phyloP scores from a whole-genome alignment of 2,113 vertebrate species.

The Puffinus mauretanicus region DNA sequence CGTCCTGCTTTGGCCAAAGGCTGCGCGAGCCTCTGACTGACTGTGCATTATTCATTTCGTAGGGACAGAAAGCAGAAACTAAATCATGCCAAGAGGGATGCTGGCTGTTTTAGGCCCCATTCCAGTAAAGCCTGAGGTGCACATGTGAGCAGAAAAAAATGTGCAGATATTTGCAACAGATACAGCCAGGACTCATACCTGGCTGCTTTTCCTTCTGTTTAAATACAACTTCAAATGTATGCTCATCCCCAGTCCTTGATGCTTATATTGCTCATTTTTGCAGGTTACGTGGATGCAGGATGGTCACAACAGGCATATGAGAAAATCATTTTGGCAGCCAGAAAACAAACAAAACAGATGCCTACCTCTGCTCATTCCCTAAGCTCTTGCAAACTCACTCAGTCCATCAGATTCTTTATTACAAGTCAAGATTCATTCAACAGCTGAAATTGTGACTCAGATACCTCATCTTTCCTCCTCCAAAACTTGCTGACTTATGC shows the following conservation, averaged over 20 bases:
- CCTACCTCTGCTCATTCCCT: not conserved
- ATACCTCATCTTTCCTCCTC: not conserved
- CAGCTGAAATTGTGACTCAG: not conserved
- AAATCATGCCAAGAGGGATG: not conserved
- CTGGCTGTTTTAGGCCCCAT: not conserved
- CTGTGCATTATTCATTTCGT: rapidly evolving
- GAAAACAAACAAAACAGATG: not conserved
- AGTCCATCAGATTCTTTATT: not conserved
- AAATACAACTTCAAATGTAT: not conserved
- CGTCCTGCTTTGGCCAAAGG: not conserved
- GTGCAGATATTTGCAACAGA: not conserved
- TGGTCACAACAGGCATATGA: not conserved
- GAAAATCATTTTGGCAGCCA: not conserved
- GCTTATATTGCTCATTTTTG: not conserved
- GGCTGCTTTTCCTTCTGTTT: not conserved
- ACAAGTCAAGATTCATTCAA: not conserved
- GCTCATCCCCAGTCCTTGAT: not conserved
- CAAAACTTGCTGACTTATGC: not conserved
- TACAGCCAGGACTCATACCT: not conserved
- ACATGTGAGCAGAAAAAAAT: not conserved
- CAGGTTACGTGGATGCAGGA: not conserved
- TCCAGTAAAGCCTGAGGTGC: not conserved
- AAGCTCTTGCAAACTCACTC: not conserved
- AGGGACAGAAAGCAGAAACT: not conserved
- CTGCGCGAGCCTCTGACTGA: not conserved